Conservation (phyloP, 2,113 vertebrate genomes). For the Podarcis muralis region DNA sequence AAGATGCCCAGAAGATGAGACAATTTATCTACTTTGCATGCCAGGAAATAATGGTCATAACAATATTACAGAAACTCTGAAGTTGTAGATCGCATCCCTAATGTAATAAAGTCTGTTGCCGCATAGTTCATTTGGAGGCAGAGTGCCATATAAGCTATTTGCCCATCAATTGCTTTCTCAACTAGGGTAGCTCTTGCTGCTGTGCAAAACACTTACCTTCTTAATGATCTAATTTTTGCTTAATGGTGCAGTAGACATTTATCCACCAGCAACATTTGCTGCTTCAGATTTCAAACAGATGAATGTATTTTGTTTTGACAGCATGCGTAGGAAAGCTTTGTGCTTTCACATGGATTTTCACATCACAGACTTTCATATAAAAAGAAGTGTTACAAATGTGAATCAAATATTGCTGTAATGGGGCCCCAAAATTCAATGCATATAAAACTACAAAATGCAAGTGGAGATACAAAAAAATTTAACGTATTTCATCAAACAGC, state of each 20-base stretch:
- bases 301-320: neutral
- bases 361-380: neutral
- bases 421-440: no score
- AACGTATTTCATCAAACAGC: no score
- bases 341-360: neutral
- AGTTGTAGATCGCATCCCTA: neutral
- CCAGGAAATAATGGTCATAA: neutral
- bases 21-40: neutral
- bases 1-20: neutral
- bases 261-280: neutral
- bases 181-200: neutral
- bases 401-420: neutral
- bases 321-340: neutral
- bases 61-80: neutral
- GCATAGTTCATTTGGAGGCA: conserved; percentile 1
- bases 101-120: neutral
- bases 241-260: neutral
- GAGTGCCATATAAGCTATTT: neutral
- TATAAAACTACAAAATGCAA: no score
- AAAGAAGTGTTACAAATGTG: neutral
- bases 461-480: no score
- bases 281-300: neutral
- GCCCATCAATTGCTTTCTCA: conserved; percentile 13
- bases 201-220: neutral
- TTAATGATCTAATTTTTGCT: neutral